Evolutionary conservation across 2,113 vertebrate species (phyloP).

Genomic region (Centropristis striata): DNA sequence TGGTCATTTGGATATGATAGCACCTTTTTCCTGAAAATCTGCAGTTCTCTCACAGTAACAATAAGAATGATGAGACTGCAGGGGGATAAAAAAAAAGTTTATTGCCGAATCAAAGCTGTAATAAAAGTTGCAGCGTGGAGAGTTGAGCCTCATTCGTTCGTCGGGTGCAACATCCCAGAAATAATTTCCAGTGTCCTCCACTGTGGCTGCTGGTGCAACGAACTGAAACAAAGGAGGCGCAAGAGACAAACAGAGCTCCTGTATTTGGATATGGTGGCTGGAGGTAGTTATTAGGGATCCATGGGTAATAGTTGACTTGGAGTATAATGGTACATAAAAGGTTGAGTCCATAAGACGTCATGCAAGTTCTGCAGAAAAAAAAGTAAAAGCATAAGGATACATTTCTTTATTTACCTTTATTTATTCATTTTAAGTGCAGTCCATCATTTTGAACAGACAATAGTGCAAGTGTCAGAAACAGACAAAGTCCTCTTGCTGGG

Average conservation of each 20-base stretch:
- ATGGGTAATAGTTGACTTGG: background rate
- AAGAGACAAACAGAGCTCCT: background rate
- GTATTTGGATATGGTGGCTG: background rate
- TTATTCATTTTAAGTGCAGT: no score
- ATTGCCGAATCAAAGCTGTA: constrained; percentile 6
- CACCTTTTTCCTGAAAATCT: background rate
- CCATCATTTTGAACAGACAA: no score
- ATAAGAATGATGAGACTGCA: background rate
- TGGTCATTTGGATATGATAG: background rate
- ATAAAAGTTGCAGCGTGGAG: constrained; percentile 31
- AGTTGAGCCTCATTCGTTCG: constrained; percentile 23
- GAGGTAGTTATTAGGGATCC: constrained; percentile 10
- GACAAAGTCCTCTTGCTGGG: no score
- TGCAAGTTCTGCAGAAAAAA: no score
- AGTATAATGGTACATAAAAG: no score
- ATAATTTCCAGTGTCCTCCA: constrained; percentile 5
- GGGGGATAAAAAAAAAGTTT: background rate
- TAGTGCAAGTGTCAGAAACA: no score
- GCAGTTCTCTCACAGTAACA: background rate
- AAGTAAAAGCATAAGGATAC: no score
- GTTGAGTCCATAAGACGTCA: no score
- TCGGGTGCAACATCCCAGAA: constrained; percentile 19
- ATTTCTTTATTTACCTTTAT: no score
- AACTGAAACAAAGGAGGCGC: constrained; percentile 34
- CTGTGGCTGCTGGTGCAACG: background rate